Base-by-base conservation (phyloP, 2,888 invertebrate genomes). In the Crematogaster levior region DNA sequence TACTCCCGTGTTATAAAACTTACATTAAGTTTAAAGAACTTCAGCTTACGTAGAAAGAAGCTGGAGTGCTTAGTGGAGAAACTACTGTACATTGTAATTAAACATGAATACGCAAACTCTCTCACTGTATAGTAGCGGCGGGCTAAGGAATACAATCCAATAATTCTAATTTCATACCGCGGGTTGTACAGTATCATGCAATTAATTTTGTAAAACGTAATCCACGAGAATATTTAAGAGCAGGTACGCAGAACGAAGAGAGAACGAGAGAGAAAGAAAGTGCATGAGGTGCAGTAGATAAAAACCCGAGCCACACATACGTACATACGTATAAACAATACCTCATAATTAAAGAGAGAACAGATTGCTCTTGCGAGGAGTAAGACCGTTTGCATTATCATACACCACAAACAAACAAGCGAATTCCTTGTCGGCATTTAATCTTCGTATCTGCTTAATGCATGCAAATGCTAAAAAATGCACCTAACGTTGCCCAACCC, bases 381-480 rank as follows among this genome's bases (percentile, higher is more conserved):
- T 65, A 43, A 65, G 63, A 30, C 24, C 46, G 21, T 51, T 46
- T 21, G 58, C 82, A 79, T 82, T 77, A 82, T 82, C 65, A 75
- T 82, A 61, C 30, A 63, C 65, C 58, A 46, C 58, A 65, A 66
- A 77, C 82, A 77, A 82, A 82, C 82, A 82, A 77, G 79, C 46
- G 58, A 77, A 82, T 80, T 46, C 37, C 65, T 58, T 63, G 81
- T 77, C 77, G 56, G 53, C 72, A 63, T 81, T 85, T 84, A 82
- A 84, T 85, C 84, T 82, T 85, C 73, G 70, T 56, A 68, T 80
- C 74, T 80, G 85, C 70, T 80, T 82, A 85, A 85, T 82, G 75
- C 73, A 83, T 80, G 83, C 81, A 80, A 83, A 83, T 83, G 83
- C 56, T 81, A 83, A 83, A 83, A 83, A 83, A 83, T 83, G 83